phyloP scores from a whole-genome alignment of 2,888 invertebrate species.

The Anagyrus pseudococci region DNA sequence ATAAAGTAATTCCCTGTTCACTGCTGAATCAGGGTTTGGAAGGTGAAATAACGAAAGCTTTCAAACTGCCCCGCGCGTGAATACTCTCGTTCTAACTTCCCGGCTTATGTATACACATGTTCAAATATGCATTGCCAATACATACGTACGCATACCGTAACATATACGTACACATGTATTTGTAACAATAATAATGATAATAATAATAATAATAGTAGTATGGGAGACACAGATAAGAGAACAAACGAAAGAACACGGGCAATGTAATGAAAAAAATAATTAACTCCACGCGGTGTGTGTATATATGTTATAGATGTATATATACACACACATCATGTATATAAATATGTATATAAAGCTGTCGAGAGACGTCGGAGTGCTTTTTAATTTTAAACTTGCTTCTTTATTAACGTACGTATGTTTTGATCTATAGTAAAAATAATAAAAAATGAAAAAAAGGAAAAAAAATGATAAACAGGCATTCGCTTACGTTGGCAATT shows the following conservation, averaged over 20 bases:
- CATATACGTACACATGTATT: neutral
- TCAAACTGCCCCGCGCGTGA: neutral
- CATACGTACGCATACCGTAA: neutral
- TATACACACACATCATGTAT: too few species aligned
- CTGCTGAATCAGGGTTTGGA: too few species aligned
- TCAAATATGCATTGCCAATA: neutral
- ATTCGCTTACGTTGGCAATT: slow-evolving; percentile 25
- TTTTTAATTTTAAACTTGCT: slow-evolving; percentile 11
- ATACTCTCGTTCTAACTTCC: neutral
- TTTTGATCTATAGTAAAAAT: neutral
- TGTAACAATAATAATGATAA: slow-evolving; percentile 5
- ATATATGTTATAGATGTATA: slow-evolving; percentile 6
- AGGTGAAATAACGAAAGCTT: too few species aligned
- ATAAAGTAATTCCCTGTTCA: too few species aligned
- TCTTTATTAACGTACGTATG: slow-evolving; percentile 8
- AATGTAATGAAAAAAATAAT: slow-evolving; percentile 19
- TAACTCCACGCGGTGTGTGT: slow-evolving; percentile 13
- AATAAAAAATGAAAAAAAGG: slow-evolving; percentile 1
- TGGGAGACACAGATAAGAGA: slow-evolving; percentile 25
- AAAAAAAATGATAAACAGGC: slow-evolving; percentile 28
- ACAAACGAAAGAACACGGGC: slow-evolving; percentile 26
- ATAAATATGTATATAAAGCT: slow-evolving; percentile 6
- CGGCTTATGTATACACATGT: neutral
- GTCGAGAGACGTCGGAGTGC: slow-evolving; percentile 34
- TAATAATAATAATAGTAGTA: slow-evolving; percentile 8